Base-by-base conservation (phyloP, 1,140 invertebrate genomes). In the Cephus cinctus region DNA sequence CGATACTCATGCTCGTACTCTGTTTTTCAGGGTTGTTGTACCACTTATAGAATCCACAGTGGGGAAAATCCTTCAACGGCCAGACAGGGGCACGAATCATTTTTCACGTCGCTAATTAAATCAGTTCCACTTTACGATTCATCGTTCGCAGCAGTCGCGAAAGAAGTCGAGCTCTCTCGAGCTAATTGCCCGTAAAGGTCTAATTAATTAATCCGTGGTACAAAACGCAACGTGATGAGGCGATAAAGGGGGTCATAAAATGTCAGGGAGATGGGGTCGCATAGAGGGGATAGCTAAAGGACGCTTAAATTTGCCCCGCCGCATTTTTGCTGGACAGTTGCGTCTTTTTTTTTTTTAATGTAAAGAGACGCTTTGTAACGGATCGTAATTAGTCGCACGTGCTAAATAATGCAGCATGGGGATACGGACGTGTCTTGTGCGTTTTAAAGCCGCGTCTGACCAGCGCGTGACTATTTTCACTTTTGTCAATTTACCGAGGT, bases 161-260 rank as follows among this genome's bases (percentile, higher is more conserved):
- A 36, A 36, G 34, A 36, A 36, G 34, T 36, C 19, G 34, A 36
- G 14, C 34, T 18, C 4, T 14, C 9, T 8, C 34, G 27, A 18
- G 34, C 34, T 36, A 36, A 36, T 36, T 36, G 34, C 34, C 34
- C 34, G 34, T 36, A 36, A 36, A 36, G 34, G 34, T 15, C 34
- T 36, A 36, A 36, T 36, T 36, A 36, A 36, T 36, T 36, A 36
- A 36, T 36, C 34, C 19, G 34, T 15, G 34, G 34, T 36, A 36
- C 34, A 36, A 36, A 36, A 36, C 34, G 34, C 34, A 36, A 36
- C 34, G 34, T 36, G 34, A 36, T 36, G 34, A 18, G 14, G 34
- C 34, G 34, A 36, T 36, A 36, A 36, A 36, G 19, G 11, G 14
- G 34, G 15, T 18, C 34, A 36, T 36, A 36, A 36, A 36, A 14